Conservation (phyloP, 1,140 invertebrate species). For the Drosophila tani region DNA sequence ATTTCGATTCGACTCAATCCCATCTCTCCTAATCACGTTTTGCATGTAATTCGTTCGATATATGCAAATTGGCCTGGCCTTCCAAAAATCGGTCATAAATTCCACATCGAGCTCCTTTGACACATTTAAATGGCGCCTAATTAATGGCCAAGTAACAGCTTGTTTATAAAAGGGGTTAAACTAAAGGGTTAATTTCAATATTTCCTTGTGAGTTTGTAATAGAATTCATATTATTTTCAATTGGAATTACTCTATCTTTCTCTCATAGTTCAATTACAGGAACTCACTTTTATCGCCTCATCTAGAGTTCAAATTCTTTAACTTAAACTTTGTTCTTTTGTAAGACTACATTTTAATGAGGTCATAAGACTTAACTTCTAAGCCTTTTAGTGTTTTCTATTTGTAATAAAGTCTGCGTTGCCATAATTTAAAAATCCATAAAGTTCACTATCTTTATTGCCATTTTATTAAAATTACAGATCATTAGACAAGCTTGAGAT, state of each 20-base stretch:
- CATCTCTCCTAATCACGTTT: conserved; percentile 49
- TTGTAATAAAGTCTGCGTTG: too few species aligned
- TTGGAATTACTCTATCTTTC: neutral
- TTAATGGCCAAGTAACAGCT: conserved; percentile 9
- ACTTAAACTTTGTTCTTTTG: neutral
- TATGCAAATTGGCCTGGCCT: conserved; percentile 41
- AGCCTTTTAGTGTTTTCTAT: too few species aligned
- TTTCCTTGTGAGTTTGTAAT: conserved; percentile 1
- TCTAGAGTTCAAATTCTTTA: neutral
- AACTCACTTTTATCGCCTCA: neutral
- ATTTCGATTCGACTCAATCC: neutral
- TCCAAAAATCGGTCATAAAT: conserved; percentile 28
- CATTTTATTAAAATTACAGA: neutral
- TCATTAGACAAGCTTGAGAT: neutral
- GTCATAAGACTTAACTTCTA: too few species aligned
- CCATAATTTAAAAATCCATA: too few species aligned
- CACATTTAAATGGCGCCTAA: conserved; percentile 19
- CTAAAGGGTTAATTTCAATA: neutral
- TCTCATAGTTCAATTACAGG: neutral
- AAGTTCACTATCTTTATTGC: neutral
- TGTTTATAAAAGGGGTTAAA: neutral
- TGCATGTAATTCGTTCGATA: conserved; percentile 21
- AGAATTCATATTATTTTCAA: too few species aligned
- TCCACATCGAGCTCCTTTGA: conserved; percentile 13
- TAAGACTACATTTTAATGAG: too few species aligned